Evolutionary conservation across 2,797 vertebrate genomes (phyloP), one percentile per base, ranked within the genome.

Genomic region (Prionace glauca): DNA sequence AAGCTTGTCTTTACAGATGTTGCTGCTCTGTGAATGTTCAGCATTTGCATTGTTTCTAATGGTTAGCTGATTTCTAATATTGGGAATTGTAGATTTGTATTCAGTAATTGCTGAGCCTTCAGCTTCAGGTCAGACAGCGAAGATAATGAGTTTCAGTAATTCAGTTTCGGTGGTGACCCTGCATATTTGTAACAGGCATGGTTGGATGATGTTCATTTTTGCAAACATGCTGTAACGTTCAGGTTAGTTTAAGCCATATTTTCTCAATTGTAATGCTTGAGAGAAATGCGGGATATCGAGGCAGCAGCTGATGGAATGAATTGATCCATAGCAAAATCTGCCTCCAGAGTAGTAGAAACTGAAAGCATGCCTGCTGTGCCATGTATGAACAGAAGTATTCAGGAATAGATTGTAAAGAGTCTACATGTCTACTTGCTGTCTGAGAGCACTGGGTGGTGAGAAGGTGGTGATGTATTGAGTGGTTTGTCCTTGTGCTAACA

Each of bases 101-200:
- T 92, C 65, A 41, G 20, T 41, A 41, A 69, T 41, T 32, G 11
- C 56, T 67, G 26, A 90, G 14, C 29, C 26, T n/a, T 91, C 29
- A 62, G 56, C 1, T 62, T 36, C 90, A 92, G 65, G 24, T 65
- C n/a, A 69, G 65, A 69, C n/a, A 45, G 81, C 0, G 2, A 11
- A 41, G 90, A 41, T 41, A 41, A 92, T 92, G n/a, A 56, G 65
- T 92, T 92, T 36, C n/a, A 92, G 65, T 69, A 69, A 92, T 69
- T 41, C 11, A 29, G 18, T 67, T n/a, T 92, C n/a, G 9, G 0
- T 69, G 22, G 65, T 36, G 56, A 91, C 88, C 14, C 88, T 91
- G 88, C 88, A 91, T 91, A 62, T 29, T 91, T 62, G 26, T 91
- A 62, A 65, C n/a, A 36, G n/a, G 65, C 41, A 69, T 36, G 62